These are phyloP conservation scores for Drosophila murphyi DNA, from an alignment of 1,140 invertebrate genomes.

Conservation along the genomic window DNA sequence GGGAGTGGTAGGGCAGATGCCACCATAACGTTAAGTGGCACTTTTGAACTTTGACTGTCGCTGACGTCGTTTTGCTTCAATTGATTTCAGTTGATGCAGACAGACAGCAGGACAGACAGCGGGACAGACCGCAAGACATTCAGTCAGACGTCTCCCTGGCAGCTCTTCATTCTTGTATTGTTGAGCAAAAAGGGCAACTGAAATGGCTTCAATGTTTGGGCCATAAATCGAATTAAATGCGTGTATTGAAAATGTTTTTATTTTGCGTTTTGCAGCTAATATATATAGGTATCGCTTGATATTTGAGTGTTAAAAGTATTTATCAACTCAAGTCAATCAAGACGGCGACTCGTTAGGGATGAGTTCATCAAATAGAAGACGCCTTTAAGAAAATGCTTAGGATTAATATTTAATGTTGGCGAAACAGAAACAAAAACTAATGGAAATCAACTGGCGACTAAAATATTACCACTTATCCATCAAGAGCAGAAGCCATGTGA, in stretches of 20 bases:
- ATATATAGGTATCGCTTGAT: not conserved
- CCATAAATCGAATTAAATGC: constrained; percentile 53
- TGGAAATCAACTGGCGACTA: not conserved
- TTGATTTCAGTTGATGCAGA: constrained; percentile 64
- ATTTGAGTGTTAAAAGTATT: not conserved
- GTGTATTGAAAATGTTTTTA: constrained; percentile 12
- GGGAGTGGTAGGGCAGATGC: constrained; percentile 9
- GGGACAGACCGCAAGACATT: constrained; percentile 27
- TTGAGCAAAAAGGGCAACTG: constrained; percentile 54
- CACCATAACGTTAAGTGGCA: constrained; percentile 66
- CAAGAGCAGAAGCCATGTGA: constrained; percentile 25
- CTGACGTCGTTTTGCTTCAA: constrained; percentile 65
- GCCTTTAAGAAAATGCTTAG: constrained; percentile 47
- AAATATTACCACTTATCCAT: constrained; percentile 15
- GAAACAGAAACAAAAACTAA: constrained; percentile 14
- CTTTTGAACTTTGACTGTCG: constrained; percentile 79
- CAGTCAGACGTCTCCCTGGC: constrained; percentile 13
- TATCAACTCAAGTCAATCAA: constrained; percentile 31
- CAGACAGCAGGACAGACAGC: constrained; percentile 29
- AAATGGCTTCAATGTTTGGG: constrained; percentile 62
- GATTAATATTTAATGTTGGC: constrained; percentile 43
- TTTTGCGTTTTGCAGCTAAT: constrained; percentile 6
- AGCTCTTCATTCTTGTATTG: not conserved
- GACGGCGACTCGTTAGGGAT: not conserved
- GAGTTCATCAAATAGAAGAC: constrained; percentile 27